Conservation (phyloP, 1,140 invertebrate genomes). For the Dinothrombium tinctorium region DNA sequence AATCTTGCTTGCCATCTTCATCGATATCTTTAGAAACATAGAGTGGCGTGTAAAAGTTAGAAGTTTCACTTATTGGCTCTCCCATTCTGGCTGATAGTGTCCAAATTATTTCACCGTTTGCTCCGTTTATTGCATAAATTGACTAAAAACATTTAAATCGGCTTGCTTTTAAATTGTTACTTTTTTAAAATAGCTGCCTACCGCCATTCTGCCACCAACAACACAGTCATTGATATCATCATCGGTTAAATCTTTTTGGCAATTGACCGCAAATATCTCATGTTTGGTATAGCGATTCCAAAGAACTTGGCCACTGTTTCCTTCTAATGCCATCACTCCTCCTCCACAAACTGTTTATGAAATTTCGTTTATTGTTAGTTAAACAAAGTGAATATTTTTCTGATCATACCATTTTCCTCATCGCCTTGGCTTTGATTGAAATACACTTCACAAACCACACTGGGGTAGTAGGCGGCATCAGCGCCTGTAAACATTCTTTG, state of each 20-base stretch:
- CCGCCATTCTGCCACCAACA: conserved; percentile 29
- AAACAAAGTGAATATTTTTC: neutral
- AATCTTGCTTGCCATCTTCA: conserved; percentile 40
- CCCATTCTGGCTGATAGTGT: neutral
- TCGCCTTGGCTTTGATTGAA: conserved; percentile 30
- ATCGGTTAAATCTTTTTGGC: conserved; percentile 39
- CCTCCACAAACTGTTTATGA: conserved; percentile 40
- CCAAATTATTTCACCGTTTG: conserved; percentile 5
- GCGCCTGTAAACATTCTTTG: conserved; percentile 20
- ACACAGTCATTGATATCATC: conserved; percentile 48
- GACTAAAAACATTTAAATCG: conserved; percentile 4
- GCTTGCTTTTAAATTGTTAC: neutral
- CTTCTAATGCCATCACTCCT: conserved; percentile 49
- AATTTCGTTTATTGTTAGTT: neutral
- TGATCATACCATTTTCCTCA: neutral
- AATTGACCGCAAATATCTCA: conserved; percentile 47
- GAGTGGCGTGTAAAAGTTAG: conserved; percentile 35
- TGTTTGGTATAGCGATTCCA: conserved; percentile 49
- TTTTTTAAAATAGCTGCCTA: too few relatives aligned
- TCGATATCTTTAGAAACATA: conserved; percentile 39
- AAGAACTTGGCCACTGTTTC: conserved; percentile 37
- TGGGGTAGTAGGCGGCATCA: conserved; percentile 25
- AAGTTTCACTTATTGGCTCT: conserved; percentile 14
- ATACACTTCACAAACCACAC: conserved; percentile 35
- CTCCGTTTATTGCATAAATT: conserved; percentile 7